Evolutionary conservation across 2,888 invertebrate species (phyloP).

Genomic region (Mythimna albipuncta): DNA sequence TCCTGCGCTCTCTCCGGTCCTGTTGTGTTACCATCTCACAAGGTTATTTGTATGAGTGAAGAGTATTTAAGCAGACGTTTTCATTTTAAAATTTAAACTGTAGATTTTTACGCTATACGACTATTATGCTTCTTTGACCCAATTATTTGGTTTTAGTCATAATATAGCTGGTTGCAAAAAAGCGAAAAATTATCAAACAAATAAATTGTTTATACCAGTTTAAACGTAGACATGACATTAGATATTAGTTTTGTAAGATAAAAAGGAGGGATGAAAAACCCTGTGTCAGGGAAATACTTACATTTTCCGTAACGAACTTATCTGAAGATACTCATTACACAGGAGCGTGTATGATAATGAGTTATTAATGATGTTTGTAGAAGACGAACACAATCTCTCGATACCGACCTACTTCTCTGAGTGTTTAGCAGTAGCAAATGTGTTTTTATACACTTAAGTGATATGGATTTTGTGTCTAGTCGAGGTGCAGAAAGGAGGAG

Average conservation of each 20-base stretch:
- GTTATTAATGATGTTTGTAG: slow-evolving; percentile 47
- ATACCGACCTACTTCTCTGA: not conserved
- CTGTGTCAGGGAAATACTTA: slow-evolving; percentile 3
- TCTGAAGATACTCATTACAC: not conserved
- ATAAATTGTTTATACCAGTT: not conserved
- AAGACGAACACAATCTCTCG: slow-evolving; percentile 4
- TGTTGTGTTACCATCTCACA: not conserved
- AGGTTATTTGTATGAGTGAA: not conserved
- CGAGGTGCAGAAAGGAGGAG: too few species aligned
- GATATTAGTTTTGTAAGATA: not conserved
- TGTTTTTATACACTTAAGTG: too few species aligned
- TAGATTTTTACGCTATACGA: too few species aligned
- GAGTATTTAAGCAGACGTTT: too few species aligned
- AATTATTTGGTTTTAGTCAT: not conserved
- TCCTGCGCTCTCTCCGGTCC: not conserved
- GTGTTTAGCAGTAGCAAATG: not conserved
- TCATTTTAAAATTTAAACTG: too few species aligned
- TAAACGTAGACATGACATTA: not conserved
- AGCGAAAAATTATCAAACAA: not conserved
- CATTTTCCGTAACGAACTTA: slow-evolving; percentile 26
- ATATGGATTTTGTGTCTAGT: too few species aligned
- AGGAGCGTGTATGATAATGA: slow-evolving; percentile 33
- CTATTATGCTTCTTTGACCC: too few species aligned
- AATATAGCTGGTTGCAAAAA: not conserved
- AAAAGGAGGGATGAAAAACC: slow-evolving; percentile 6